Evolutionary conservation across 2,888 invertebrate species (phyloP).

Genomic region (Deilephila porcellus): DNA sequence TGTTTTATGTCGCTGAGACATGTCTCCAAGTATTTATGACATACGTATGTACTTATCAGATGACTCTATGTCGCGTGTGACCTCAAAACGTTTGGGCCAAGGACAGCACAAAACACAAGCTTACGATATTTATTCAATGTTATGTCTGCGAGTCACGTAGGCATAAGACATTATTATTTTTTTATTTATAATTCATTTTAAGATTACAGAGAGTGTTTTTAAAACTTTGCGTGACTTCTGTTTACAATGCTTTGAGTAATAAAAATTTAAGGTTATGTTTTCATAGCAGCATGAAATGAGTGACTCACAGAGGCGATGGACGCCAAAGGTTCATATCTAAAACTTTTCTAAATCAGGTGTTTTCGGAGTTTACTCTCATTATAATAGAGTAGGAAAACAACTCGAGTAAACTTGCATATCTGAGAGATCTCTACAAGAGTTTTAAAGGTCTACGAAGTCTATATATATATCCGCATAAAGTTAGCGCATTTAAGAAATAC

Average conservation of each 20-base stretch:
- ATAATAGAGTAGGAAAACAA: too few species aligned
- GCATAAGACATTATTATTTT: not conserved
- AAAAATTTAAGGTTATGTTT: too few species aligned
- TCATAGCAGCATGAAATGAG: too few species aligned
- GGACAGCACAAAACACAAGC: constrained; percentile 1
- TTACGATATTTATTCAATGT: not conserved
- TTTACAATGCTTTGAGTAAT: not conserved
- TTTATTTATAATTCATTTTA: constrained; percentile 5
- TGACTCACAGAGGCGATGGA: too few species aligned
- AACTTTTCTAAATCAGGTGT: too few species aligned
- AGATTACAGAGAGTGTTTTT: not conserved
- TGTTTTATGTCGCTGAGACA: not conserved
- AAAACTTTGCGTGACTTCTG: constrained; percentile 6
- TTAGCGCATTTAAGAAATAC: too few species aligned
- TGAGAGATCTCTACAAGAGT: too few species aligned
- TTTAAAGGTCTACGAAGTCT: too few species aligned
- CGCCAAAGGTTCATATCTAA: too few species aligned
- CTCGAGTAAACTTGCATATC: too few species aligned
- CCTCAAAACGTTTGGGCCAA: not conserved
- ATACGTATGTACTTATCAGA: not conserved
- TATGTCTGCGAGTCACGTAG: constrained; percentile 4
- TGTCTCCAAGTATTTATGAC: not conserved
- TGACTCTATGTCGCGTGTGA: not conserved
- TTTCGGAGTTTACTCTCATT: too few species aligned
- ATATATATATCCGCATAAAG: too few species aligned